These are phyloP conservation scores for Leptinotarsa defecta DNA, from an alignment of 1,140 invertebrate genomes.

Conservation along the genomic window DNA sequence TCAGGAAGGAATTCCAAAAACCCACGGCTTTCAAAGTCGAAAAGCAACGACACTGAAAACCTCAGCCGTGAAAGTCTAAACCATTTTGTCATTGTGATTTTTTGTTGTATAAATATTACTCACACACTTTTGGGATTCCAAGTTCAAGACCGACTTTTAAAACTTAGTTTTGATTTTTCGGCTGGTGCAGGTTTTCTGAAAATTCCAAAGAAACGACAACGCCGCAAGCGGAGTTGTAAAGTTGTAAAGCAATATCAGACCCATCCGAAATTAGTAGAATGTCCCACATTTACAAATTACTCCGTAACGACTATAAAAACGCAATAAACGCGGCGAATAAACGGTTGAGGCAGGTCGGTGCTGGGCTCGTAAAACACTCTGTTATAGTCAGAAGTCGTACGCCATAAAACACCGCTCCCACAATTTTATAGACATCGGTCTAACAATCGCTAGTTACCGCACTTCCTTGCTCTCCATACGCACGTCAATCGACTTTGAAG, in stretches of 20 bases:
- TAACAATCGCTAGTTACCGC: conserved; percentile 46
- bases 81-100: no score
- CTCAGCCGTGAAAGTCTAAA: no score
- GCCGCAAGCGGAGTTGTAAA: conserved; percentile 35
- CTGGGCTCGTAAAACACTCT: conserved; percentile 48
- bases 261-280: conserved; percentile 53
- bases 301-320: conserved; percentile 52
- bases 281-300: conserved; percentile 53
- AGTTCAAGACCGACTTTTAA: no score
- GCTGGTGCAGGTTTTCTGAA: not conserved
- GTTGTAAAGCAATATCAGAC: conserved; percentile 50
- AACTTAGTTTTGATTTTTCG: no score
- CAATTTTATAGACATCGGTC: conserved; percentile 47
- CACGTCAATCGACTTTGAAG: conserved; percentile 38
- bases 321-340: conserved; percentile 53
- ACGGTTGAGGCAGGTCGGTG: conserved; percentile 51
- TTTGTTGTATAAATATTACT: no score
- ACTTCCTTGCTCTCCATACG: conserved; percentile 36
- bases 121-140: no score
- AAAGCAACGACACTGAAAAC: no score
- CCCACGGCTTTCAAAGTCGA: no score
- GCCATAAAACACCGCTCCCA: conserved; percentile 47
- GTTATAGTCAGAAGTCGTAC: conserved; percentile 50
- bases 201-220: not conserved
- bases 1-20: no score